phyloP scores from a whole-genome alignment of 1,140 invertebrate species.

The Teleogryllus occipitalis region DNA sequence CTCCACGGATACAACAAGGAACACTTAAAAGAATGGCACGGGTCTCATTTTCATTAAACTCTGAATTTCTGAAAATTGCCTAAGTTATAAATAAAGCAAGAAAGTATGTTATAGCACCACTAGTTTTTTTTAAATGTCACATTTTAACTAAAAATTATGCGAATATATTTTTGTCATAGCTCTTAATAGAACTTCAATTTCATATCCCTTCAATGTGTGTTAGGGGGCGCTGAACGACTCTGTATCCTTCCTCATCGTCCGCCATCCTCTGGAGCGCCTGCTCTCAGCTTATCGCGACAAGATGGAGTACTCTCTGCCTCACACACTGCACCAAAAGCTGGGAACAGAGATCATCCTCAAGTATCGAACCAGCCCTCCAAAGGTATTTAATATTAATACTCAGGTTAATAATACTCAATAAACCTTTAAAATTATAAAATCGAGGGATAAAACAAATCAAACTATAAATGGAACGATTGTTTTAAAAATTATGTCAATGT shows the following conservation, averaged over 20 bases:
- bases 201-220: slow-evolving; percentile 27
- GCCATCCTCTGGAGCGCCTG: slow-evolving; percentile 82
- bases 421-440: background rate
- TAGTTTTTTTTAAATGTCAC: background rate
- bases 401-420: background rate
- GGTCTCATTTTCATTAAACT: no score
- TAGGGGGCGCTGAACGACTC: slow-evolving; percentile 54
- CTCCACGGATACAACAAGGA: no score
- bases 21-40: no score
- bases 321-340: slow-evolving; percentile 70
- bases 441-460: background rate
- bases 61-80: no score
- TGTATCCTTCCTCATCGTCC: slow-evolving; percentile 74
- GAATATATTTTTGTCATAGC: background rate
- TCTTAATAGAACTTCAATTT: background rate
- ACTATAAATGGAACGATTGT: background rate
- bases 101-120: background rate
- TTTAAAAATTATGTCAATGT: background rate
- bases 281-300: slow-evolving; percentile 86
- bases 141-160: background rate
- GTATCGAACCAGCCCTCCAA: slow-evolving; percentile 43
- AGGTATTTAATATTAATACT: background rate
- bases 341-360: slow-evolving; percentile 64
- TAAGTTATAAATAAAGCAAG: background rate
- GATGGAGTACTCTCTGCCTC: slow-evolving; percentile 68